phyloP scores from a whole-genome alignment of 2,113 vertebrate genomes.

The Macrotus californicus region DNA sequence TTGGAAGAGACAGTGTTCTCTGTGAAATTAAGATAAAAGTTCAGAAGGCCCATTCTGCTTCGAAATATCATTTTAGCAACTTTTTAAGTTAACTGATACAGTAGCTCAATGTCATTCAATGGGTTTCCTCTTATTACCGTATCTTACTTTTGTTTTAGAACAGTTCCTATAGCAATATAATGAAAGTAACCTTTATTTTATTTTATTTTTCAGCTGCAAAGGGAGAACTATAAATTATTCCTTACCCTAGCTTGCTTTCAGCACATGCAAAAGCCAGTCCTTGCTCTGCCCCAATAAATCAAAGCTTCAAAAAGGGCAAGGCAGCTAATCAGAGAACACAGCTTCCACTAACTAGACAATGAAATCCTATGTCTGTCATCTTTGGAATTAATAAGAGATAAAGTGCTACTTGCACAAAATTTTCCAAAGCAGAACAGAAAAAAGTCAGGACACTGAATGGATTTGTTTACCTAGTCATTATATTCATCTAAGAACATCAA shows the following conservation, averaged over 20 bases:
- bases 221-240: constrained; percentile 76
- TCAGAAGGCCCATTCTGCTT: constrained; percentile 47
- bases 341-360: constrained; percentile 56
- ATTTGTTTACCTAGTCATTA: neutral
- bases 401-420: constrained; percentile 60
- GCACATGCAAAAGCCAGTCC: constrained; percentile 63
- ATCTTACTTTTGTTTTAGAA: constrained; percentile 55
- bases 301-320: constrained; percentile 76
- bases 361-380: constrained; percentile 55
- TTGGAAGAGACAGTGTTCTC: constrained; percentile 60
- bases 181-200: constrained; percentile 62
- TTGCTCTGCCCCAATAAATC: constrained; percentile 76
- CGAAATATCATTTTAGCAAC: constrained; percentile 71
- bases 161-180: constrained; percentile 65
- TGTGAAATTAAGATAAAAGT: constrained; percentile 64
- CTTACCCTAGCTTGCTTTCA: constrained; percentile 64
- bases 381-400: constrained; percentile 64
- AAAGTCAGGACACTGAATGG: neutral
- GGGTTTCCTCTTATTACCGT: constrained; percentile 52
- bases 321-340: constrained; percentile 76
- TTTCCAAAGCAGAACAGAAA: constrained; percentile 59
- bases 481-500: neutral
- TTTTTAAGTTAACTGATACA: constrained; percentile 64
- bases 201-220: constrained; percentile 58
- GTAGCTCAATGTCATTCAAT: constrained; percentile 36